phyloP scores from a whole-genome alignment of 2,113 vertebrate genomes.

The Pardalotus punctatus region DNA sequence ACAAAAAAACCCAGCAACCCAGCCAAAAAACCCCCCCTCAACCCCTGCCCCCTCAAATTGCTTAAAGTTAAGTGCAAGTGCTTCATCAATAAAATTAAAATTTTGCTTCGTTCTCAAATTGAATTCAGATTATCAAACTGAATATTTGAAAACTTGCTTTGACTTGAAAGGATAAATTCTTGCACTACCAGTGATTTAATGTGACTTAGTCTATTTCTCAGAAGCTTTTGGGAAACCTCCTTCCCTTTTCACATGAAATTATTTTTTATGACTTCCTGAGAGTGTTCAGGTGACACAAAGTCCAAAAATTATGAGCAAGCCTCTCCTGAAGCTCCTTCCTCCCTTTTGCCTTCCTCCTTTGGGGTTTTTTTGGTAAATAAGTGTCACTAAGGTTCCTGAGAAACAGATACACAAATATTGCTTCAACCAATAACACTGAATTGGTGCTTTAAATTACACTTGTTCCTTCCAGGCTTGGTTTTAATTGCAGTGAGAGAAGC shows the following conservation, averaged over 20 bases:
- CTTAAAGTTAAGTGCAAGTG: background rate
- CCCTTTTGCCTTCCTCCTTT: background rate
- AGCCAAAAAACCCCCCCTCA: too few species aligned
- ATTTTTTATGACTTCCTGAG: background rate
- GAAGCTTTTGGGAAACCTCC: background rate
- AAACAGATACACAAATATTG: background rate
- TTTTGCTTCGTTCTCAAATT: background rate
- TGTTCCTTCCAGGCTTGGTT: background rate
- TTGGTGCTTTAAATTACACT: background rate
- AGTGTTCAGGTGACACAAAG: background rate
- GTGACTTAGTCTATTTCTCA: background rate
- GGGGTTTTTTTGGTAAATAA: background rate
- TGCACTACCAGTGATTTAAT: background rate
- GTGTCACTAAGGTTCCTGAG: background rate
- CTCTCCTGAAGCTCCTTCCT: background rate
- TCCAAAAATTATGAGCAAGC: background rate
- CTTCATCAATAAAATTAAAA: background rate
- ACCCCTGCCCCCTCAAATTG: too few species aligned
- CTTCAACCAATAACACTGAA: background rate
- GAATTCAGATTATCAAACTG: background rate
- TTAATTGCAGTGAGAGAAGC: background rate
- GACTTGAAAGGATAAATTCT: background rate
- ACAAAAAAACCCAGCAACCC: too few species aligned
- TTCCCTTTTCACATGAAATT: background rate
- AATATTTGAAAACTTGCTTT: background rate